Conservation (phyloP, 35 echinoderm and acorn worm species). For the Heliocidaris tuberculata region DNA sequence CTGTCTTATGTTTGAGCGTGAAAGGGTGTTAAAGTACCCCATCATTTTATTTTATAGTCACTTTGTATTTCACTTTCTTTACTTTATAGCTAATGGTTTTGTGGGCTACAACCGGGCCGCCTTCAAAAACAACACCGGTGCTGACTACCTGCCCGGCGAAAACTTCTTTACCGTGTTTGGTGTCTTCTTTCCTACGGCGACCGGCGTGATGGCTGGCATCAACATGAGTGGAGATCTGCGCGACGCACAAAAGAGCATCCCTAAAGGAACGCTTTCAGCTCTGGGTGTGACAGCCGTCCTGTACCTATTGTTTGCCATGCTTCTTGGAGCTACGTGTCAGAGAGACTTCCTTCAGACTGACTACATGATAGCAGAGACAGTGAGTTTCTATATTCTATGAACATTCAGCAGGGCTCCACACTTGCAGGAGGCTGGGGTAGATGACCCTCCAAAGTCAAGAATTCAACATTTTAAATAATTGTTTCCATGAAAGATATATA, state of each 20-base stretch:
- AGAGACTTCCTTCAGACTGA: conserved; percentile 72
- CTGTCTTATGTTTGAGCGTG: too few relatives aligned
- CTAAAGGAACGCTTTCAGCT: conserved; percentile 82
- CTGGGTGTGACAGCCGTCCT: conserved; percentile 81
- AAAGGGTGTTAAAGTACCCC: too few relatives aligned
- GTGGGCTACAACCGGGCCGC: conserved; percentile 66
- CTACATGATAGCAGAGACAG: conserved; percentile 98
- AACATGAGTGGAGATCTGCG: conserved; percentile 97
- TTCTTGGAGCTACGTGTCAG: conserved; percentile 81
- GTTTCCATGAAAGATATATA: too few relatives aligned
- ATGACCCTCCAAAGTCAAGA: too few relatives aligned
- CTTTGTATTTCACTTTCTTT: conserved; percentile 32
- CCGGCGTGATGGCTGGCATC: conserved; percentile 95
- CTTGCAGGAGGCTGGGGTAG: too few relatives aligned
- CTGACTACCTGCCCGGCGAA: conserved; percentile 63
- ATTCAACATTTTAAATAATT: too few relatives aligned
- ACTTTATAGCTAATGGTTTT: conserved; percentile 73
- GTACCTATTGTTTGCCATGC: conserved; percentile 83
- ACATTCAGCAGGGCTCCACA: too few relatives aligned
- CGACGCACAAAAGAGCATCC: conserved; percentile 83
- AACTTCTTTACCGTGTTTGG: conserved; percentile 96
- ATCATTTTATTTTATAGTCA: too few relatives aligned
- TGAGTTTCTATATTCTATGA: not conserved
- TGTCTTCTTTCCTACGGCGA: conserved; percentile 97
- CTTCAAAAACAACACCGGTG: conserved; percentile 78